Evolutionary conservation across 2,888 invertebrate species (phyloP), one percentile per base, ranked within the genome.

Genomic region (Eretmocerus hayati): DNA sequence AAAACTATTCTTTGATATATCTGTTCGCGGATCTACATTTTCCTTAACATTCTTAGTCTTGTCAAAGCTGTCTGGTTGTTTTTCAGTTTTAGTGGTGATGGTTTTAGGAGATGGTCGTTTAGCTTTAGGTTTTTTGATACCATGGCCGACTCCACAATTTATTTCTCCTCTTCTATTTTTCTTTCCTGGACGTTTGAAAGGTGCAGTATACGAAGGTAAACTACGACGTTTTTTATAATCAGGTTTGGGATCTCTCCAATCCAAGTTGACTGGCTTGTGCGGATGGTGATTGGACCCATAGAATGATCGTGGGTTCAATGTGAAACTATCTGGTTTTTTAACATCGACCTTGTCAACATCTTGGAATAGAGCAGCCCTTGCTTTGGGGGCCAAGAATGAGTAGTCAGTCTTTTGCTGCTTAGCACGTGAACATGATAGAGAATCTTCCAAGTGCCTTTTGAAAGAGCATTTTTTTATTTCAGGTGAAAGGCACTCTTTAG

Each of bases 121-220:
- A 1, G 72, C 63, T 66, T 79, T 84, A 1, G 81, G 82, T 62
- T 78, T 81, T 40, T 75, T 74, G 43, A 84, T 81, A 52, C 75
- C 79, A 60, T 84, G 84, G 48, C 73, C 68, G 0, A 84, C 84
- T 1, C 84, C 84, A 50, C 76, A 72, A 61, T 84, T 84, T n/a
- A 84, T 82, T 62, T 79, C 77, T 0, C 81, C 81, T 9, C 74
- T 59, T 46, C 51, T 75, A 42, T 69, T 71, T 21, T 73, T 64
- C 19, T 62, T 72, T 64, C 40, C 67, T 61, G 50, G 66, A 63
- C 42, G 64, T 62, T 0, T 73, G 1, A 33, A 20, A 26, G 37
- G 5, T 11, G 16, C 40, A 33, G 11, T 13, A 5, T 53, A 40
- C 0, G 40, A 15, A 5, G 57, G 49, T n/a, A 51, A 51, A 43